Evolutionary conservation across 2,113 vertebrate genomes (phyloP).

Genomic region (Motacilla tschutschensis): DNA sequence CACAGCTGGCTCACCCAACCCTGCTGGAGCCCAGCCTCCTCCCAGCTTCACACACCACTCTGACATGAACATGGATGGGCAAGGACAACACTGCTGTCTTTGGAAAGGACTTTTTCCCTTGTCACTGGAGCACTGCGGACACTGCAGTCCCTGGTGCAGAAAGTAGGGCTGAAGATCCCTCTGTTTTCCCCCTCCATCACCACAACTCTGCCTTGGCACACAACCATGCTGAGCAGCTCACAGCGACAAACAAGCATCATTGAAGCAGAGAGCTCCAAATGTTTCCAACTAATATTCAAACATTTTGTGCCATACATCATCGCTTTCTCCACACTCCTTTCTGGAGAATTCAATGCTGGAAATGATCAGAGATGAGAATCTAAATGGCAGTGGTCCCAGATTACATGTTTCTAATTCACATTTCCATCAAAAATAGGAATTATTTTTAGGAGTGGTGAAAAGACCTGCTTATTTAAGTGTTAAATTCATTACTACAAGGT

Average conservation of each 20-base stretch:
- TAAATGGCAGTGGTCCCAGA: neutral
- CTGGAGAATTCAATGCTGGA: neutral
- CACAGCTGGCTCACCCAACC: neutral
- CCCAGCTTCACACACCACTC: neutral
- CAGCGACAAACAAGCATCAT: neutral
- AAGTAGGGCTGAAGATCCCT: neutral
- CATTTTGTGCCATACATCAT: neutral
- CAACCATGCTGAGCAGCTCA: neutral
- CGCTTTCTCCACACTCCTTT: neutral
- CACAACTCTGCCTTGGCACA: neutral
- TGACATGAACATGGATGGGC: accelerated
- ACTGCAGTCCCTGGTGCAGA: neutral
- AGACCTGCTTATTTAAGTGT: neutral
- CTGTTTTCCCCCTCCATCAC: accelerated
- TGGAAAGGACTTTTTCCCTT: neutral
- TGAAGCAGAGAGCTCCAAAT: accelerated
- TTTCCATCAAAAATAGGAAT: neutral
- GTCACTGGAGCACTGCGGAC: neutral
- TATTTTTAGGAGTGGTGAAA: constrained; percentile 5
- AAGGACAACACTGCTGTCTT: neutral
- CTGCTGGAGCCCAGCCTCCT: neutral
- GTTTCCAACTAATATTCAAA: neutral
- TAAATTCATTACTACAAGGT: neutral
- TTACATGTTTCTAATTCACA: neutral
- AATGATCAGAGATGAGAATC: constrained; percentile 2